Conservation (phyloP, 2,797 vertebrate genomes). For the Phoeniculus purpureus region DNA sequence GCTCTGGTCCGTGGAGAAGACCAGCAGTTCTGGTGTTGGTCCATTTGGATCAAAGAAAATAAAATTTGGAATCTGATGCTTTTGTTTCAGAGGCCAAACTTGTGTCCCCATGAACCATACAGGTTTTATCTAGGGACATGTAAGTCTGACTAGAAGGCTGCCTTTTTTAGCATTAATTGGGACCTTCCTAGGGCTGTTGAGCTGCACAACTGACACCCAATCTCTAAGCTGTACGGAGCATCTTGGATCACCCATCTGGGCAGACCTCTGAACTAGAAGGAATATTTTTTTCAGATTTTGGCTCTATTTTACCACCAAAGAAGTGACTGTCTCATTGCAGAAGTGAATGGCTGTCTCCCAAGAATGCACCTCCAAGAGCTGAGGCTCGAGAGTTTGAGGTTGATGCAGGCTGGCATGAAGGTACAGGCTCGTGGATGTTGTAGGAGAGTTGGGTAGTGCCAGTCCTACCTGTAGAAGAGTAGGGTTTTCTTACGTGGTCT, state of each 20-base stretch:
- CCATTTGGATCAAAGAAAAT: too few species aligned
- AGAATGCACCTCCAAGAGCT: not conserved
- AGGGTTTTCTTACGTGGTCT: not conserved
- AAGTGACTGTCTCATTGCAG: not conserved
- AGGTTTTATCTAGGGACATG: too few species aligned
- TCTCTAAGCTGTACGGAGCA: too few species aligned
- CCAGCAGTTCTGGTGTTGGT: not conserved
- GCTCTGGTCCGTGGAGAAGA: not conserved
- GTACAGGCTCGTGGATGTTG: not conserved
- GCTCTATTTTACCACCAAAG: not conserved
- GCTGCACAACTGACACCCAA: too few species aligned
- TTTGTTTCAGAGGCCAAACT: too few species aligned
- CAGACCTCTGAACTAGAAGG: too few species aligned
- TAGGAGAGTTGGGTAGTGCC: not conserved
- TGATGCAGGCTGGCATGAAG: not conserved
- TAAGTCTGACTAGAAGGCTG: too few species aligned
- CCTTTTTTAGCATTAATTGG: too few species aligned
- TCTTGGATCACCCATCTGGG: too few species aligned
- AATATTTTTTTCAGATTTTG: not conserved
- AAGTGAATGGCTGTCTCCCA: not conserved
- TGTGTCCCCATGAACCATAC: too few species aligned
- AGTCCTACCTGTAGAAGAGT: not conserved
- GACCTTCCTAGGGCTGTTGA: too few species aligned
- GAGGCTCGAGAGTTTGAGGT: not conserved
- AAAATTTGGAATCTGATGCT: too few species aligned